Base-by-base conservation (phyloP, 2,888 invertebrate species). In the Eristalinus aeneus region DNA sequence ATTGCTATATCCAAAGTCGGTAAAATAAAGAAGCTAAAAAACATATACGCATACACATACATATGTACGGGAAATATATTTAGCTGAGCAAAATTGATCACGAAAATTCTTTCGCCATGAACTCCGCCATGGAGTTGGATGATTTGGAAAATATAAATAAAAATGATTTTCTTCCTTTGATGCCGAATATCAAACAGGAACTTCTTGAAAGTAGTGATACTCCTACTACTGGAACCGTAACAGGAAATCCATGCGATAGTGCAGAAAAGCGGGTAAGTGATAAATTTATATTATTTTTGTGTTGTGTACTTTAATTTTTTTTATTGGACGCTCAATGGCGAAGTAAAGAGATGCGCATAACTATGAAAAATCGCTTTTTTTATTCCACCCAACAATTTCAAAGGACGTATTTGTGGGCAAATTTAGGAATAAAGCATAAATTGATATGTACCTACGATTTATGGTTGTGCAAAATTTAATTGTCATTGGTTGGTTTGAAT, bases 201-300 rank as follows among this genome's bases (percentile, higher is more conserved):
- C 91, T 91, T 80, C 82, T 92, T 87, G 92, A 92, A 86, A 89
- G 89, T 0, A 89, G 90, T 61, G 91, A 90, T 72, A 88, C 90
- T 54, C 89, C 89, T 6, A 89, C 81, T 46, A 85, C 89, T 54
- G 89, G 89, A 20, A 89, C 88, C 1, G 89, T 90, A 31, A 89
- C 90, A 88, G 91, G 91, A 12, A 92, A 92, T 90, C 92, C 92
- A 69, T 93, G 92, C 73, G 93, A 93, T 82, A 93, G 93, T 87
- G 93, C 91, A 22, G 93, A 93, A 73, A 93, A 93, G 88, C 90
- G 92, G 90, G 93, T 93, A 90, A 92, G 92, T 61, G 20, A 34
- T 69, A 67, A 34, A 58, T 16, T 53, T 54, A 34, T 39, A 64
- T 74, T 61, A 32, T 39, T 83, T 53, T 23, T 27, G 31, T 68